Conservation (phyloP, 1,140 invertebrate species). For the Gryllus bimaculatus region DNA sequence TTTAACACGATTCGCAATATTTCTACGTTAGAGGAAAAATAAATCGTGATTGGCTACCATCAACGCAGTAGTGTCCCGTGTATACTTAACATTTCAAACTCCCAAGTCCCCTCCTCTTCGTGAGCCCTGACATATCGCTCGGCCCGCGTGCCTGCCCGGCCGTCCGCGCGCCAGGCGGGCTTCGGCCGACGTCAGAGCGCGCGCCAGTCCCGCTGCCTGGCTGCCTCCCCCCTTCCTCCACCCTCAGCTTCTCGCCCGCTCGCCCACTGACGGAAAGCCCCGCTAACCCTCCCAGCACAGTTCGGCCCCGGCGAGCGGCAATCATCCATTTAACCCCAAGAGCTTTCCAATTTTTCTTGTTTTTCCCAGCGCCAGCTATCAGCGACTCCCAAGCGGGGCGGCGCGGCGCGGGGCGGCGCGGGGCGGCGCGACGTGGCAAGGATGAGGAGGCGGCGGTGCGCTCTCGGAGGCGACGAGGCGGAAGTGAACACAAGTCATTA, state of each 20-base stretch:
- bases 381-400: not conserved
- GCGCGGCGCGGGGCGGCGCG: too few species aligned
- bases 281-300: not conserved
- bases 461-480: not conserved
- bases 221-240: too few species aligned
- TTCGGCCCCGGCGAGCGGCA: not conserved
- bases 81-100: too few species aligned
- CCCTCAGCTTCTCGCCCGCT: not conserved
- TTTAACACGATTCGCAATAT: too few species aligned
- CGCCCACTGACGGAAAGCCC: not conserved
- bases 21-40: too few species aligned
- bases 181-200: not conserved
- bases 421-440: too few species aligned
- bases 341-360: conserved; percentile 5
- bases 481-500: conserved; percentile 4
- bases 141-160: too few species aligned
- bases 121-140: too few species aligned
- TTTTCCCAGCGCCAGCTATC: not conserved
- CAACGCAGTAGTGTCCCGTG: too few species aligned
- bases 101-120: too few species aligned
- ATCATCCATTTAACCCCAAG: conserved; percentile 4
- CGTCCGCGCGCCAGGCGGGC: not conserved
- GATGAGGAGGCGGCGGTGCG: too few species aligned
- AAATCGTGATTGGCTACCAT: too few species aligned
- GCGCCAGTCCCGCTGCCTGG: not conserved